Percentiles rank a stretch among this genome's conserved stretches.
Conservation (phyloP, 2,113 vertebrate genomes). For the Nannobrachium achirus region DNA sequence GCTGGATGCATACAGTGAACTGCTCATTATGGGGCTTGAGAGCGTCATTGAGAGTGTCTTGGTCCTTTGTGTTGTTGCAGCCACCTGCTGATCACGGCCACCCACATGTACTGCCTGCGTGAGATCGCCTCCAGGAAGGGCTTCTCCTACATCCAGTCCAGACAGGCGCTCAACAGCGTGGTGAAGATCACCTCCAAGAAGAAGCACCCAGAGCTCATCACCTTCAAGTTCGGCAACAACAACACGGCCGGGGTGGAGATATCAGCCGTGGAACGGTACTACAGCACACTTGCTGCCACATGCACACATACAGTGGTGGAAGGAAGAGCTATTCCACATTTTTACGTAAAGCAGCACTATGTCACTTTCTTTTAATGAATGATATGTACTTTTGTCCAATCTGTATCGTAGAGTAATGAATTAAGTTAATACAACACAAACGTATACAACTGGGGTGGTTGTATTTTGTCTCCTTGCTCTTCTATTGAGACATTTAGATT, state of each 20-base stretch:
- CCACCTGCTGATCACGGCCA: conserved; percentile 94
- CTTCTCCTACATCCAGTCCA: conserved; percentile 96
- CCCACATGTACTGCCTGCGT: conserved; percentile 97
- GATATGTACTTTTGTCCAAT: too few relatives aligned
- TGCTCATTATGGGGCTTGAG: background rate
- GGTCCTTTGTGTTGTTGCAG: conserved; percentile 64
- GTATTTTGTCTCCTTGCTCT: too few relatives aligned
- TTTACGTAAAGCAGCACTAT: too few relatives aligned
- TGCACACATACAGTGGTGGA: too few relatives aligned
- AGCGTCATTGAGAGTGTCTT: background rate
- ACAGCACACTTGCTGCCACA: too few relatives aligned
- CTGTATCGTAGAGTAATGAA: too few relatives aligned
- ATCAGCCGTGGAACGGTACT: conserved; percentile 92
- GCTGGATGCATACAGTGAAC: too few relatives aligned
- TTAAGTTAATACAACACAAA: too few relatives aligned
- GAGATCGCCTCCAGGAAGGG: conserved; percentile 94
- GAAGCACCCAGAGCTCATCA: conserved; percentile 97
- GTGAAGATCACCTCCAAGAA: conserved; percentile 99
- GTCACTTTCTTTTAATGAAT: too few relatives aligned
- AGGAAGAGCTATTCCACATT: too few relatives aligned
- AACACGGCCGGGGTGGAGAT: conserved; percentile 93
- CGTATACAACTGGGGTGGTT: too few relatives aligned
- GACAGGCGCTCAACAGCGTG: conserved; percentile 94
- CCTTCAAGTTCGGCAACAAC: conserved; percentile 97
- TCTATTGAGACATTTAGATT: too few relatives aligned